A percentile compares a stretch with the other conserved stretches of the same genome.
Evolutionary conservation across 2,888 invertebrate genomes (phyloP).

Genomic region (Dolomedes plantarius): DNA sequence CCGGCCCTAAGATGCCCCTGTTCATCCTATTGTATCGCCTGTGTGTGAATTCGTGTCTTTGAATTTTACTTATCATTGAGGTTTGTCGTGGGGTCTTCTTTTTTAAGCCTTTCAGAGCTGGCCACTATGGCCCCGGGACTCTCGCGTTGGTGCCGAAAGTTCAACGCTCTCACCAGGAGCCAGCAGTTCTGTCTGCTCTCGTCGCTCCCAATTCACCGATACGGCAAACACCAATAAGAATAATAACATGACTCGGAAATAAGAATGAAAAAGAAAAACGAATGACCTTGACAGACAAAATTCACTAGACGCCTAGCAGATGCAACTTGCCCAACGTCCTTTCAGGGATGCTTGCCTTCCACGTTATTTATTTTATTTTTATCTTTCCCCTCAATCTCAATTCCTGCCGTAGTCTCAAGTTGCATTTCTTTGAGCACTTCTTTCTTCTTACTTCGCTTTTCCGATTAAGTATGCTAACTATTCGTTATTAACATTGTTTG

Average conservation of each 20-base stretch:
- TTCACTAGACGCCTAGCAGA: slow-evolving; percentile 8
- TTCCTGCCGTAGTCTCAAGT: no score
- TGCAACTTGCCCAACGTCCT: slow-evolving; percentile 14
- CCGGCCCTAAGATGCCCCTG: no score
- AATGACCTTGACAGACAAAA: slow-evolving; percentile 18
- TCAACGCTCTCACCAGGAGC: slow-evolving; percentile 3
- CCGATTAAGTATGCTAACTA: no score
- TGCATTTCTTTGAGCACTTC: no score
- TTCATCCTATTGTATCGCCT: no score
- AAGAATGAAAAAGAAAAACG: slow-evolving; percentile 5
- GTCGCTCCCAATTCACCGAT: slow-evolving; percentile 14
- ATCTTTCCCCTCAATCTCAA: no score
- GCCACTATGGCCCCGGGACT: slow-evolving; percentile 6
- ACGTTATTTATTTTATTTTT: background rate
- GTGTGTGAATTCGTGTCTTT: background rate
- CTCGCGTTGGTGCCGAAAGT: slow-evolving; percentile 18
- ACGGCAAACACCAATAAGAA: slow-evolving; percentile 16
- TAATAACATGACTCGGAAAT: slow-evolving; percentile 13
- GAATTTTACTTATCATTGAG: background rate
- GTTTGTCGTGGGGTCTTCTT: slow-evolving; percentile 4
- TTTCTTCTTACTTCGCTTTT: no score
- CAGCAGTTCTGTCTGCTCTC: slow-evolving; percentile 14
- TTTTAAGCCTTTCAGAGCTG: background rate
- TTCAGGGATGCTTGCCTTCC: background rate
- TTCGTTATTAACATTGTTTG: no score